Conservation (phyloP, 2,797 vertebrate genomes). For the Phrynocephalus guinanensis region DNA sequence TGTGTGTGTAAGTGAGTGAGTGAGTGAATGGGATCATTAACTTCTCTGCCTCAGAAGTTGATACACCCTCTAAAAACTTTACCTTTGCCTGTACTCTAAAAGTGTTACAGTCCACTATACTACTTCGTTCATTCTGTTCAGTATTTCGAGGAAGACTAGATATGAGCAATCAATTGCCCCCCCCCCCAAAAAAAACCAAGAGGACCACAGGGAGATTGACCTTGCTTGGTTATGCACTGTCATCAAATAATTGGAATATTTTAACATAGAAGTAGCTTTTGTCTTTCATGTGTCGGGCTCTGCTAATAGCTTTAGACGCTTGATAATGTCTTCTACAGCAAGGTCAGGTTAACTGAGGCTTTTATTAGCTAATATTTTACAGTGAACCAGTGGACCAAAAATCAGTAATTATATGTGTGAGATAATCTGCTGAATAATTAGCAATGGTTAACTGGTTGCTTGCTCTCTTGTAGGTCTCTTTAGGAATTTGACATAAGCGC, state of each 20-base stretch:
- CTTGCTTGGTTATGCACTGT: conserved; percentile 53
- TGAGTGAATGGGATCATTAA: too few species aligned
- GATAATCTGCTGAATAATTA: conserved; percentile 76
- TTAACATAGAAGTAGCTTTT: conserved; percentile 56
- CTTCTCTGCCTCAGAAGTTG: too few species aligned
- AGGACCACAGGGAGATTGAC: conserved; percentile 49
- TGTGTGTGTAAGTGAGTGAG: too few species aligned
- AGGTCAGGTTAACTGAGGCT: conserved; percentile 80
- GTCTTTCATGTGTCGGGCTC: conserved; percentile 62
- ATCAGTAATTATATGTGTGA: conserved; percentile 73
- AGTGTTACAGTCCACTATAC: too few species aligned
- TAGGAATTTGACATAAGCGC: conserved; percentile 45
- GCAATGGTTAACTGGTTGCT: conserved; percentile 66
- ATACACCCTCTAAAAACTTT: neutral
- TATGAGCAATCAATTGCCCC: conserved; percentile 36
- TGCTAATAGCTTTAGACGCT: conserved; percentile 81
- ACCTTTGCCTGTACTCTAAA: neutral
- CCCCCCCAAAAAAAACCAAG: neutral
- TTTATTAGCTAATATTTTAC: conserved; percentile 80
- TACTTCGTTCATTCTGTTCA: neutral
- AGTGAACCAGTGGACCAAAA: conserved; percentile 76
- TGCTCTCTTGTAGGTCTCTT: conserved; percentile 60
- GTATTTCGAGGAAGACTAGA: neutral
- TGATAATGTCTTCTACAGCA: conserved; percentile 83
- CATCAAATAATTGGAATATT: conserved; percentile 51